Evolutionary conservation across 2,113 vertebrate genomes (phyloP).

Genomic region (Oncorhynchus mykiss): DNA sequence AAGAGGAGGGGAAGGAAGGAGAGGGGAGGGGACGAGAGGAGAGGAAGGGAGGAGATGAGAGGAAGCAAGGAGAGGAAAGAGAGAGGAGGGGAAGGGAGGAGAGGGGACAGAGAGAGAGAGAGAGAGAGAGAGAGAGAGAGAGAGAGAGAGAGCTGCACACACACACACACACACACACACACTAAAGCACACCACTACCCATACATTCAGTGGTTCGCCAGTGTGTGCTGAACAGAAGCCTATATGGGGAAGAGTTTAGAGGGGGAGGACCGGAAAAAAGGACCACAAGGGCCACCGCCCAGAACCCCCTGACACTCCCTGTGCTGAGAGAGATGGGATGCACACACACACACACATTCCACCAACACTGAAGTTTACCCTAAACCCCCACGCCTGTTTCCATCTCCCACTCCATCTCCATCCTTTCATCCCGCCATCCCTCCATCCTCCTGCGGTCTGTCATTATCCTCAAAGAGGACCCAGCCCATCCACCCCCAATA

Average conservation of each 20-base stretch:
- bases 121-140: too few species aligned
- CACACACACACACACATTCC: not conserved
- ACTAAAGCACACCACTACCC: too few species aligned
- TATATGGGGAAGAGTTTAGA: conserved; percentile 45
- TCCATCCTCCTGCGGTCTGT: conserved; percentile 46
- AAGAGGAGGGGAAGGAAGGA: too few species aligned
- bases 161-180: too few species aligned
- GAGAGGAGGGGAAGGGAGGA: too few species aligned
- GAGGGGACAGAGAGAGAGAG: too few species aligned
- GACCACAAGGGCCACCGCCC: conserved; percentile 62
- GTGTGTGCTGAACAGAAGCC: conserved; percentile 57
- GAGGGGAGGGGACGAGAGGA: too few species aligned
- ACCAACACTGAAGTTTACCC: conserved; percentile 9
- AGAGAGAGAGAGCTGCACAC: too few species aligned
- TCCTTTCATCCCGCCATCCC: conserved; percentile 52
- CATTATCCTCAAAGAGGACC: conserved; percentile 55
- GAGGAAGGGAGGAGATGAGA: too few species aligned
- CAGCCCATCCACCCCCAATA: not conserved
- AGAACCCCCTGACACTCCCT: conserved; percentile 48
- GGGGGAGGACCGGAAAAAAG: conserved; percentile 50
- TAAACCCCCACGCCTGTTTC: conserved; percentile 24
- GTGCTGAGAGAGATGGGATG: not conserved
- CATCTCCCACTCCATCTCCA: conserved; percentile 44
- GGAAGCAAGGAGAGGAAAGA: too few species aligned
- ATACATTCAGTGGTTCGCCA: conserved; percentile 38